Base-by-base conservation (phyloP, 2,888 invertebrate species). In the Gandaritis pyraliata region DNA sequence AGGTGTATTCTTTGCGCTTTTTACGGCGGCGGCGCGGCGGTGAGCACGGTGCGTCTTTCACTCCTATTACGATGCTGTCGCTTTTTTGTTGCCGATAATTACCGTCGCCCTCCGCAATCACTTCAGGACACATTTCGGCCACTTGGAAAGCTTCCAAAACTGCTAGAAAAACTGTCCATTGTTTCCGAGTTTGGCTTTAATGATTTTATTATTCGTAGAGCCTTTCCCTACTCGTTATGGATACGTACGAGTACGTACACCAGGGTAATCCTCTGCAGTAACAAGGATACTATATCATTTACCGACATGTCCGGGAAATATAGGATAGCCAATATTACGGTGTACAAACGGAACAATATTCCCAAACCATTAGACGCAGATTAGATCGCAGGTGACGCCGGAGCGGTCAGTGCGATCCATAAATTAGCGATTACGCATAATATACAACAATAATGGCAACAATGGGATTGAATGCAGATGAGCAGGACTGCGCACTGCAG, bases 1-100 rank as follows among this genome's bases (percentile, higher is more conserved):
- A 90, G 88, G 87, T 90, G 91, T 92, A 90, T 92, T 91, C 90
- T 92, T 91, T 91, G 91, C 88, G 90, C 90, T 91, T 91, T 91
- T 90, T 90, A 90, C 89, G 85, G 87, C 81, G 80, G 83, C 54
- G 59, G 46, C 83, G 81, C 54, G 59, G 46, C 83, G 81, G 80
- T 83, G 83, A 78, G 82, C 77, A 77, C 74, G 82, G 80, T 83
- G 81, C 80, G 80, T 76, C 85, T 83, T 85, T 87, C 83, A 85
- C 74, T 85, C 88, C 83, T 83, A 90, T 89, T 88, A 87, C 88
- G 83, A 81, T 76, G 80, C 83, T 84, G 86, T 86, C 88, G 86
- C 85, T 85, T 88, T 89, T 87, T 89, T 90, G 83, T 84, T 83
- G 76, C 78, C 76, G 85, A 87, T 91, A 89, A 91, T 90, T 90